Base-by-base conservation (phyloP, 2,113 vertebrate species). In the Excalfactoria chinensis region DNA sequence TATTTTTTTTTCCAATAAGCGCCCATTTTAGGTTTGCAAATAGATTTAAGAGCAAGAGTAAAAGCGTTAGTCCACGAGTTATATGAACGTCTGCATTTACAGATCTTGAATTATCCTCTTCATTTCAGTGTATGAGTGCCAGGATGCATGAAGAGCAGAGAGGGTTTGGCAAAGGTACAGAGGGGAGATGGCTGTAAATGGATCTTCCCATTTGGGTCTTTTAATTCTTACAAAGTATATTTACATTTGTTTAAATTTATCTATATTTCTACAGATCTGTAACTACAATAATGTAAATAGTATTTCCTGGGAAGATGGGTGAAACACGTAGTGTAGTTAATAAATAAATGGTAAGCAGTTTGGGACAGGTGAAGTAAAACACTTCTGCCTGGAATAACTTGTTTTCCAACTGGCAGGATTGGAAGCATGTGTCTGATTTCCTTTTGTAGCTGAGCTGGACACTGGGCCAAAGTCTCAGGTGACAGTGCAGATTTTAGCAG, bases 241-340 rank as follows among this genome's bases (percentile, higher is more conserved):
- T n/a, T 72, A 59, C 93, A 55, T 32, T 59, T 93, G 35, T 84
- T 94, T 88, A 76, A 86, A 85, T 88, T 58, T 84, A 30, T 91
- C 93, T 90, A 37, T 35, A 82, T 84, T 84, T 67, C 86, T 88
- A 49, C 49, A 66, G 17, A 56, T n/a, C 58, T 68, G 28, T 53
- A 87, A 78, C 46, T 9, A 37, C 58, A 85, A 81, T 48, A 80
- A 43, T 15, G 40, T 68, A 53, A 55, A 88, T n/a, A 88, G 55
- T 78, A 82, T 62, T 34, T 88, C 53, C 64, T 78, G 46, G 58
- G 75, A 93, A 55, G 58, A 22, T 66, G 73, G 44, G 21, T 73
- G 58, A 85, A 96, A 83, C 6, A n/a, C 35, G 2, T 67, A 46
- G 55, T 82, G 7, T 44, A 44, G 49, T 8, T 59, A 70, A 80